A percentile compares a stretch with the other conserved stretches of the same genome.
Evolutionary conservation across 2,888 invertebrate species (phyloP).

Genomic region (Dynastes tityus): DNA sequence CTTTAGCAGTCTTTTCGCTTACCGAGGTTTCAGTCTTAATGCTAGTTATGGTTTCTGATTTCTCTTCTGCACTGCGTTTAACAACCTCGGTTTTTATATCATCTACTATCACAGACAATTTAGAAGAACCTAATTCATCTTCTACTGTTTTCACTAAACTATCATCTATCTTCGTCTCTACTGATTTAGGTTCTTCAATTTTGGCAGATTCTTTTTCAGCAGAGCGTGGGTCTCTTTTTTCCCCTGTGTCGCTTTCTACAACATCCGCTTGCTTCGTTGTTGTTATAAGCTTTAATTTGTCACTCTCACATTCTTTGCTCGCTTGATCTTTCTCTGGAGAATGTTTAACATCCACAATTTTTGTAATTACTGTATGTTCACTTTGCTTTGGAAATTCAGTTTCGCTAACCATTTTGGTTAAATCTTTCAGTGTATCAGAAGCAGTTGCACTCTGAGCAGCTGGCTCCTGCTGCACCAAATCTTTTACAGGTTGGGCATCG

Average conservation of each 20-base stretch:
- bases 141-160: slow-evolving; percentile 8
- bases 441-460: too few relatives aligned
- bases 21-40: slow-evolving; percentile 50
- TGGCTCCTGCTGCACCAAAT: too few relatives aligned
- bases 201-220: slow-evolving; percentile 28
- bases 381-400: too few relatives aligned
- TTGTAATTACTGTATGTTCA: neutral
- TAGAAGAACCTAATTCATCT: slow-evolving; percentile 36
- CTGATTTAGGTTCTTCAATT: slow-evolving; percentile 17
- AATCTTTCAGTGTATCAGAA: too few relatives aligned
- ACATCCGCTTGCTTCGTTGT: slow-evolving; percentile 9
- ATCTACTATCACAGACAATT: slow-evolving; percentile 51
- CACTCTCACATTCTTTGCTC: neutral
- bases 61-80: slow-evolving; percentile 4
- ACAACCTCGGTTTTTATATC: slow-evolving; percentile 36
- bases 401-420: too few relatives aligned
- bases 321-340: neutral
- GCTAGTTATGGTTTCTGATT: slow-evolving; percentile 7
- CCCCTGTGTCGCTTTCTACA: neutral
- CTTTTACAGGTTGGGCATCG: too few relatives aligned
- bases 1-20: slow-evolving; percentile 46
- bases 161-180: slow-evolving; percentile 11
- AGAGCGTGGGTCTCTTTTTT: neutral
- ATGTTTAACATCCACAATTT: neutral
- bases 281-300: neutral